Conservation (phyloP, 2,113 vertebrate species). For the Picathartes gymnocephalus region DNA sequence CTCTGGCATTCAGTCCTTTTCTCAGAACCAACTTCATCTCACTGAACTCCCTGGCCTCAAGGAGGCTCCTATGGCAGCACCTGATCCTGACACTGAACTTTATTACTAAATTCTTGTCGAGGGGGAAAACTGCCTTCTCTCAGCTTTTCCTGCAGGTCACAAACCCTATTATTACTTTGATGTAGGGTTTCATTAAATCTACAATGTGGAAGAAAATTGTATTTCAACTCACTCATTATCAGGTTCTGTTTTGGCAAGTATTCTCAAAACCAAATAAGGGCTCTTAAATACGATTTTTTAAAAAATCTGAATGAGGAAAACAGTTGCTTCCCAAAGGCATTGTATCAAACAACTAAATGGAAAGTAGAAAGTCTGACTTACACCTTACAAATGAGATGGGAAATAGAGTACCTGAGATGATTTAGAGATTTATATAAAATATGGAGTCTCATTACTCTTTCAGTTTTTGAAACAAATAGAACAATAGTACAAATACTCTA, state of each 20-base stretch:
- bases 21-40: neutral
- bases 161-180: neutral
- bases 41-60: neutral
- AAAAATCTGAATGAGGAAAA: neutral
- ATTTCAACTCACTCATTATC: neutral
- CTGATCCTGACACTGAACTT: neutral
- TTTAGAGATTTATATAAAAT: neutral
- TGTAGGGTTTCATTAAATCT: neutral
- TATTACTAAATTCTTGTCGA: neutral
- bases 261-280: neutral
- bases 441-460: neutral
- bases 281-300: neutral
- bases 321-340: neutral
- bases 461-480: neutral
- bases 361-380: neutral
- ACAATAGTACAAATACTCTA: neutral
- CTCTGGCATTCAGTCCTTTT: neutral
- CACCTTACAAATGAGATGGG: neutral
- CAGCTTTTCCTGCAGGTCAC: neutral
- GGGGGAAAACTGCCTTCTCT: neutral
- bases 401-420: neutral
- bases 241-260: neutral
- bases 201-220: neutral
- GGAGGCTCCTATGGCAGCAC: neutral
- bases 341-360: neutral